phyloP scores from a whole-genome alignment of 1,140 invertebrate species.

The Drosophila melanica region DNA sequence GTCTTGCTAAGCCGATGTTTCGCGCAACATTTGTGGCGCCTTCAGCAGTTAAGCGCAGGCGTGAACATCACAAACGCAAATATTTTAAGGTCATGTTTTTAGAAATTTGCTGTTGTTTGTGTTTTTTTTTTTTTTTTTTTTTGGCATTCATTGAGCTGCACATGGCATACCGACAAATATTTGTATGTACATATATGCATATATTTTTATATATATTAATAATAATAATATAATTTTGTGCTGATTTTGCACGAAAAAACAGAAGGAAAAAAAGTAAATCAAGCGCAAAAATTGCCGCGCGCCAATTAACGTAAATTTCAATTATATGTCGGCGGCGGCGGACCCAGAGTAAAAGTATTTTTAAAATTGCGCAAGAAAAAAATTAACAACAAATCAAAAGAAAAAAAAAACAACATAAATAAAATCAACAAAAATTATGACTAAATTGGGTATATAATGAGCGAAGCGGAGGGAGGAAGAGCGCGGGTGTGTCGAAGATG shows the following conservation, averaged over 20 bases:
- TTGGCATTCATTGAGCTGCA: neutral
- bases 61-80: neutral
- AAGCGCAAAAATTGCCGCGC: conserved; percentile 42
- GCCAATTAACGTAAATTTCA: conserved; percentile 50
- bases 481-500: neutral
- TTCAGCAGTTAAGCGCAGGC: neutral
- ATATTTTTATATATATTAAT: neutral
- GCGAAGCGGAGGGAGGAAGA: neutral
- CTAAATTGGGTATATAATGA: conserved; percentile 10
- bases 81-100: neutral
- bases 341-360: conserved; percentile 19
- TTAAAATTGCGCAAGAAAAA: conserved; percentile 15
- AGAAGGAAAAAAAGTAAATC: conserved; percentile 32
- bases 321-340: conserved; percentile 23
- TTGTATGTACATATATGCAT: neutral
- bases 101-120: neutral
- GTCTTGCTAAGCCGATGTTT: too few relatives aligned
- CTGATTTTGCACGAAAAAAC: conserved; percentile 21
- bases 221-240: conserved; percentile 21
- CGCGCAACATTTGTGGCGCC: neutral
- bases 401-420: neutral
- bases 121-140: too few relatives aligned
- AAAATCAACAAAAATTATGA: neutral
- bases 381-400: conserved; percentile 5
- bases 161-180: neutral